Base-by-base conservation (phyloP, 2,797 vertebrate genomes). In the Hyperoplus lanceolatus region DNA sequence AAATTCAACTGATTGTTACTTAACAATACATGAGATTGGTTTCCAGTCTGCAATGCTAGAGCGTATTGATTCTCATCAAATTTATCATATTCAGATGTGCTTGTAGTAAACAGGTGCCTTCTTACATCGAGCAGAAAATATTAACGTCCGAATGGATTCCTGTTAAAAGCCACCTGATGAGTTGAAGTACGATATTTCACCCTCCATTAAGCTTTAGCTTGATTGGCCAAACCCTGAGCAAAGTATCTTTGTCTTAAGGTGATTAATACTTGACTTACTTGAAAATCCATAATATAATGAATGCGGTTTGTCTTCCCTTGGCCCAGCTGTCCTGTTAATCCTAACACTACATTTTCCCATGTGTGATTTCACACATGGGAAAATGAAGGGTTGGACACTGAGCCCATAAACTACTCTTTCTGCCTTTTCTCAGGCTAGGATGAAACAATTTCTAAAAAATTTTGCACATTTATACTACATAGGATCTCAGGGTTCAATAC, bases 1-100 rank as follows among this genome's bases (percentile, higher is more conserved):
- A 3, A 18, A 51, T n/a, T 53, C 14, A 12, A n/a, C 38, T 65
- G 10, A 73, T 43, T 65, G 50, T 54, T 67, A 57, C 36, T 57
- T 45, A 4, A 55, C 53, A 6, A 36, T 21, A 56, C 36, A 1
- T n/a, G 15, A 46, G 42, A 39, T 21, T 49, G 12, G 14, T 70
- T 51, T 21, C n/a, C 41, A 29, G 29, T 43, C 5, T 7, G 12
- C 2, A 36, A n/a, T 60, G 16, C 15, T 29, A 13, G 6, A 42
- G 43, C 43, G 41, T 43, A 9, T 8, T 41, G 14, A 16, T 15
- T 39, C 55, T 39, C 7, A 57, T 14, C 29, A 15, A 9, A 8
- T 70, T 21, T 29, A 2, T 39, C 45, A 18, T 18, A 16, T 43
- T 43, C 0, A 0, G 56, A 5, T 8, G 18, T 29, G 39, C 16